phyloP scores from a whole-genome alignment of 2,113 vertebrate genomes.

The Andinoacara biseriatus region DNA sequence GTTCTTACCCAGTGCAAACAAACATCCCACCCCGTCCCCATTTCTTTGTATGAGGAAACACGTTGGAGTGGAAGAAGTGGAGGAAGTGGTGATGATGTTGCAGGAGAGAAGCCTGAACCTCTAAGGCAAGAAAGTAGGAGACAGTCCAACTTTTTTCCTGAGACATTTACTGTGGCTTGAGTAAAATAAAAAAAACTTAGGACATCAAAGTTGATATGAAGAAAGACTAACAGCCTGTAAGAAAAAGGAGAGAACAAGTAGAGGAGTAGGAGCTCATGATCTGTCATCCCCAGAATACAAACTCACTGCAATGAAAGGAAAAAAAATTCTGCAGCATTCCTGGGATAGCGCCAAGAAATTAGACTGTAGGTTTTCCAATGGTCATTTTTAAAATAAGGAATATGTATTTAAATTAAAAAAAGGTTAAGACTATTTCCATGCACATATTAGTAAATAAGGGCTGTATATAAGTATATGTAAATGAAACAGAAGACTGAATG shows the following conservation, averaged over 20 bases:
- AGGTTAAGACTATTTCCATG: too few species aligned
- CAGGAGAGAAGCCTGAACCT: background rate
- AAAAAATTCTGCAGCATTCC: background rate
- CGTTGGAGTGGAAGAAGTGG: background rate
- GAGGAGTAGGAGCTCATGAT: background rate
- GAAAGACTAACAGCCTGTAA: background rate
- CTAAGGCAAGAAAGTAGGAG: background rate
- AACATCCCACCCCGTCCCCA: too few species aligned
- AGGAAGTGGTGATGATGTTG: background rate
- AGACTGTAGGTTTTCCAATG: background rate
- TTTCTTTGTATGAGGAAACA: background rate
- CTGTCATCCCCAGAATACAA: background rate
- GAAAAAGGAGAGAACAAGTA: background rate
- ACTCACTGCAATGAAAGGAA: background rate
- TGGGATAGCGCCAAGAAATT: background rate
- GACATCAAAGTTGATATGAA: background rate
- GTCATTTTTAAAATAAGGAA: too few species aligned
- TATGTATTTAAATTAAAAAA: too few species aligned
- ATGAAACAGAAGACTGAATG: too few species aligned
- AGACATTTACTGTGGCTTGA: background rate
- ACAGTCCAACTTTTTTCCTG: background rate
- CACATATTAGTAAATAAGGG: too few species aligned
- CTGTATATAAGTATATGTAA: too few species aligned
- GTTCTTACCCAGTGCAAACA: background rate
- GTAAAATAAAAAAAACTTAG: background rate